Percentiles rank a stretch among this genome's conserved stretches.
Evolutionary conservation across 2,888 invertebrate genomes (phyloP).

Genomic region (Caenorhabditis imperialis): DNA sequence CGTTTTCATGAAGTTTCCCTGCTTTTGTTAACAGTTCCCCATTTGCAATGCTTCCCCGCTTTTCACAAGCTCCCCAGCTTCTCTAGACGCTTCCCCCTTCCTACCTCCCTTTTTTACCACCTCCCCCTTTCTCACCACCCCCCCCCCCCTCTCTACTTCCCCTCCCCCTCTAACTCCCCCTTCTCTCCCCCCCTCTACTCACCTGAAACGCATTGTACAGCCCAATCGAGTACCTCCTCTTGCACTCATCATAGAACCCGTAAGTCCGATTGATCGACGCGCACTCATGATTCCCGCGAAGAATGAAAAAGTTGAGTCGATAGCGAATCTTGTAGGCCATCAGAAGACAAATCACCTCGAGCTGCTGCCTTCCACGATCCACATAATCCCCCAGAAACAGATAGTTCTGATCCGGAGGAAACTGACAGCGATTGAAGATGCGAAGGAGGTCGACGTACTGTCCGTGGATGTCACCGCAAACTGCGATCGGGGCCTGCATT

Average conservation of each 20-base stretch:
- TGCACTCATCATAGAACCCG: slow-evolving; percentile 71
- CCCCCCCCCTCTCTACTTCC: no score
- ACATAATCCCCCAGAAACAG: slow-evolving; percentile 72
- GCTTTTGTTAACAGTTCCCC: no score
- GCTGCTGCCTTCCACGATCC: slow-evolving; percentile 61
- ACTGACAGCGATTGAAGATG: slow-evolving; percentile 68
- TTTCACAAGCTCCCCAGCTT: no score
- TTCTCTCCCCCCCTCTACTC: no score
- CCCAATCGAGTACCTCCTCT: slow-evolving; percentile 59
- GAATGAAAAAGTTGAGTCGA: slow-evolving; percentile 63
- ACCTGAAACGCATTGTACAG: slow-evolving; percentile 66
- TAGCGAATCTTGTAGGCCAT: slow-evolving; percentile 63
- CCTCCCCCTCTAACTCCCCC: no score
- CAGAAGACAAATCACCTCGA: slow-evolving; percentile 61
- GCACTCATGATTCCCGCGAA: slow-evolving; percentile 70
- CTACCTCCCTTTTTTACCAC: no score
- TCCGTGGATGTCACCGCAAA: slow-evolving; percentile 68
- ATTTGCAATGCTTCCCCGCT: no score
- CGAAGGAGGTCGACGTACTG: slow-evolving; percentile 70
- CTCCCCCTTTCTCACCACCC: no score
- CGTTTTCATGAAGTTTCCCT: no score
- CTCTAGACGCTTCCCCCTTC: no score
- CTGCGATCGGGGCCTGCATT: slow-evolving; percentile 61
- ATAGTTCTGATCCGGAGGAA: slow-evolving; percentile 67
- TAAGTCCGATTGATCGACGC: slow-evolving; percentile 66